These are phyloP conservation scores for Galerucella calmariensis DNA, from an alignment of 2,888 invertebrate genomes.

Conservation along the genomic window DNA sequence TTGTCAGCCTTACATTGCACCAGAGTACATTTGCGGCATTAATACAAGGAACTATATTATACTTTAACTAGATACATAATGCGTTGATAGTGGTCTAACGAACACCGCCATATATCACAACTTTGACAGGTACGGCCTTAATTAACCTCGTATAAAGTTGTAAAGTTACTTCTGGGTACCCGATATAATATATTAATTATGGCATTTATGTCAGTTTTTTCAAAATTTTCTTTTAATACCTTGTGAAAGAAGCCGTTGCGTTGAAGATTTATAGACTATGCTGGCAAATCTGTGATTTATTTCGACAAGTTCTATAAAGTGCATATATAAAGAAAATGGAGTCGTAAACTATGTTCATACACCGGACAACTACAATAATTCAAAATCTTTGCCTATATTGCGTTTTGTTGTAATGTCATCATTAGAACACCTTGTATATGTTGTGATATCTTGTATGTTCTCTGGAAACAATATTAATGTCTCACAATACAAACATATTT, in stretches of 20 bases:
- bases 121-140: conserved; percentile 47
- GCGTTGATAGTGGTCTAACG: conserved; percentile 40
- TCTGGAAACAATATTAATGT: too few relatives aligned
- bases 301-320: conserved; percentile 16
- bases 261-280: conserved; percentile 39
- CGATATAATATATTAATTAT: conserved; percentile 45
- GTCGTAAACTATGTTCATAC: too few relatives aligned
- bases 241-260: conserved; percentile 41
- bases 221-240: conserved; percentile 42
- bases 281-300: conserved; percentile 44
- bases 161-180: conserved; percentile 42
- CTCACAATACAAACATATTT: too few relatives aligned
- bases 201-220: conserved; percentile 43
- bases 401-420: too few relatives aligned
- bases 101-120: conserved; percentile 48
- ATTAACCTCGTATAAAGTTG: conserved; percentile 50
- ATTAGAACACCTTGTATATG: too few relatives aligned
- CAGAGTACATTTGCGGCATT: conserved; percentile 32
- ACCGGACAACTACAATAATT: too few relatives aligned
- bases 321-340: neutral
- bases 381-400: too few relatives aligned
- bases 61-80: conserved; percentile 39
- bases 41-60: conserved; percentile 42
- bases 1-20: conserved; percentile 1
- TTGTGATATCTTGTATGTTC: too few relatives aligned